Conservation (phyloP, 2,797 vertebrate genomes). For the Ptychobarbus kaznakovi region DNA sequence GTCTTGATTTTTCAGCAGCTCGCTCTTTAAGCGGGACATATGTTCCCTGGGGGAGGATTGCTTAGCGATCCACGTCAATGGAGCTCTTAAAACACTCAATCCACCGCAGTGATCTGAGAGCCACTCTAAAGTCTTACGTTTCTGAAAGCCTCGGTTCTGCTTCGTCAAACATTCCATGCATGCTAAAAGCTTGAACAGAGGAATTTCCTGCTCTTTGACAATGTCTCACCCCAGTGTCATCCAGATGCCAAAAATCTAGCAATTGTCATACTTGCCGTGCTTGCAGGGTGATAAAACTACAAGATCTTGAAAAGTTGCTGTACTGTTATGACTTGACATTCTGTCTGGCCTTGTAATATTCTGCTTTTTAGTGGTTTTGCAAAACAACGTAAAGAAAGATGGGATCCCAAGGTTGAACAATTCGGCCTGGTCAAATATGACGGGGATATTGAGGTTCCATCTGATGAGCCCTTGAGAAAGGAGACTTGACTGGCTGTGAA, state of each 20-base stretch:
- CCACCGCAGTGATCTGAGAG: slow-evolving; percentile 14
- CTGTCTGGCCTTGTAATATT: background rate
- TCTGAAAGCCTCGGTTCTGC: slow-evolving; percentile 45
- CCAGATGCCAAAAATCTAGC: background rate
- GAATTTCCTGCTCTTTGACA: slow-evolving; percentile 55
- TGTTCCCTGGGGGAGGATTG: slow-evolving; percentile 16
- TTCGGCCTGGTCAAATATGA: slow-evolving; percentile 49
- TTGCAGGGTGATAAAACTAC: background rate
- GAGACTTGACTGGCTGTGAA: slow-evolving; percentile 64
- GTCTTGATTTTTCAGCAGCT: slow-evolving; percentile 7
- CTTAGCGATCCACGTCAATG: slow-evolving; percentile 20
- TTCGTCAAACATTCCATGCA: slow-evolving; percentile 51
- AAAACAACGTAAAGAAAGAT: background rate
- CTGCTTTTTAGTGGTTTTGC: background rate
- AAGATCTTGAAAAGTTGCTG: background rate
- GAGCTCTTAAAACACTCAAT: slow-evolving; percentile 25
- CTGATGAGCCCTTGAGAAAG: slow-evolving; percentile 61
- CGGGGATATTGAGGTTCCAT: slow-evolving; percentile 40
- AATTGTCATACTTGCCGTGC: background rate
- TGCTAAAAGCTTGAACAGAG: slow-evolving; percentile 44
- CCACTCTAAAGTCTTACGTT: slow-evolving; percentile 35
- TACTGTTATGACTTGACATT: slow-evolving; percentile 6
- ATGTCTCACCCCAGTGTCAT: slow-evolving; percentile 39
- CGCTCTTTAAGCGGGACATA: slow-evolving; percentile 7
- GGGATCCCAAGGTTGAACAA: slow-evolving; percentile 28